phyloP scores from a whole-genome alignment of 1,140 invertebrate species.

The Coptotermes formosanus region DNA sequence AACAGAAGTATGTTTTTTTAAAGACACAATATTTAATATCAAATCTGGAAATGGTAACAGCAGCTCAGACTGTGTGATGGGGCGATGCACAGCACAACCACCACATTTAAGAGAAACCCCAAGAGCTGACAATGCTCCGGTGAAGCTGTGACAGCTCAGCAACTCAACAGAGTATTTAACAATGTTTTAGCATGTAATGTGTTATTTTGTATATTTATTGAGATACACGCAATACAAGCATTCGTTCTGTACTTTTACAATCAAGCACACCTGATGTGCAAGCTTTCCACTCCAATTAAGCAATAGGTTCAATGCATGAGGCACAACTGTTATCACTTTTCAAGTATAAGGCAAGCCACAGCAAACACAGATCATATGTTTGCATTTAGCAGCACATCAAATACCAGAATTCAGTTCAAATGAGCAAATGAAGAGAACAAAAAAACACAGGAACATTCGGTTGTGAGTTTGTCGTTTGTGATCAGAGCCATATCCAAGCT shows the following conservation, averaged over 20 bases:
- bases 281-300: background rate
- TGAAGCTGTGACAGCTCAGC: too few species aligned
- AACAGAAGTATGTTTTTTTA: too few species aligned
- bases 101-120: too few species aligned
- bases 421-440: background rate
- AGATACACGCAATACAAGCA: background rate
- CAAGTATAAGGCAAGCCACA: slow-evolving; percentile 22
- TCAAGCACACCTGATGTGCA: background rate
- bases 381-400: slow-evolving; percentile 14
- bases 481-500: too few species aligned
- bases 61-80: too few species aligned
- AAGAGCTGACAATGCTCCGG: too few species aligned
- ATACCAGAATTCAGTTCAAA: background rate
- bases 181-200: too few species aligned
- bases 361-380: background rate
- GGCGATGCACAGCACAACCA: too few species aligned
- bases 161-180: too few species aligned
- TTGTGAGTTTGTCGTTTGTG: too few species aligned
- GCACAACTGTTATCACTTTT: slow-evolving; percentile 23
- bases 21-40: too few species aligned
- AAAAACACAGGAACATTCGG: background rate
- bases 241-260: background rate
- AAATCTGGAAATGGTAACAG: too few species aligned
- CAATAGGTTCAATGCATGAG: background rate
- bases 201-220: background rate